Percentiles rank a stretch among this genome's conserved stretches.
Evolutionary conservation across 2,113 vertebrate genomes (phyloP).

Genomic region (Melanerpes formicivorus): DNA sequence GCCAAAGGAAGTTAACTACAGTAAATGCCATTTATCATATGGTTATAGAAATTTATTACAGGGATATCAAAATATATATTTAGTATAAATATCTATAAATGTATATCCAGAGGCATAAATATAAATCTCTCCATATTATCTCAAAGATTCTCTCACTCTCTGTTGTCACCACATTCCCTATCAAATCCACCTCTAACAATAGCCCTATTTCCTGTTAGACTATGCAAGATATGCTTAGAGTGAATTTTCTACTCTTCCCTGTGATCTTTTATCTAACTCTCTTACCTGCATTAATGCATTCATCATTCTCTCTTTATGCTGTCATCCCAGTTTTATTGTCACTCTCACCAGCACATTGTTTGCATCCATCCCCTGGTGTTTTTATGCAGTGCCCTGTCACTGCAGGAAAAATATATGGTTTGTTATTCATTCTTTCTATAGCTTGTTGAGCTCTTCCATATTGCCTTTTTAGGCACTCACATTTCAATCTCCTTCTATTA

Average conservation of each 20-base stretch:
- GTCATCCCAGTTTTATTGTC: constrained; percentile 58
- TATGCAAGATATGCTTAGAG: constrained; percentile 5
- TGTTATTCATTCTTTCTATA: constrained; percentile 50
- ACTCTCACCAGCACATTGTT: constrained; percentile 51
- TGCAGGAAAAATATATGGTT: constrained; percentile 57
- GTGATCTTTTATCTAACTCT: constrained; percentile 46
- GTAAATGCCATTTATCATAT: constrained; percentile 55
- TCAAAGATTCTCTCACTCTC: constrained; percentile 7
- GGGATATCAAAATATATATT: constrained; percentile 53
- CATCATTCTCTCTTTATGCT: constrained; percentile 56
- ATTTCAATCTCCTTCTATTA: constrained; percentile 25
- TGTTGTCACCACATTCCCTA: constrained; percentile 40
- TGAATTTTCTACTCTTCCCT: constrained; percentile 25
- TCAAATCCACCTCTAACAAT: constrained; percentile 18
- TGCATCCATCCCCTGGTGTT: constrained; percentile 52
- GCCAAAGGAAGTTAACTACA: constrained; percentile 34
- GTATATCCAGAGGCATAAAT: constrained; percentile 43
- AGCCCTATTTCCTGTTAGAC: constrained; percentile 2
- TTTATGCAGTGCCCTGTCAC: constrained; percentile 61
- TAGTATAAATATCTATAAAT: constrained; percentile 58
- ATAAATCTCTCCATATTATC: constrained; percentile 44
- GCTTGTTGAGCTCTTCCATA: constrained; percentile 44
- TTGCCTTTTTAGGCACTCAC: constrained; percentile 8
- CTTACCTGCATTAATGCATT: constrained; percentile 54
- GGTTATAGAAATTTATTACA: constrained; percentile 56